Percentiles rank a stretch among this genome's conserved stretches.
Evolutionary conservation across 2,888 invertebrate genomes (phyloP).

Genomic region (Aphodius sticticus): DNA sequence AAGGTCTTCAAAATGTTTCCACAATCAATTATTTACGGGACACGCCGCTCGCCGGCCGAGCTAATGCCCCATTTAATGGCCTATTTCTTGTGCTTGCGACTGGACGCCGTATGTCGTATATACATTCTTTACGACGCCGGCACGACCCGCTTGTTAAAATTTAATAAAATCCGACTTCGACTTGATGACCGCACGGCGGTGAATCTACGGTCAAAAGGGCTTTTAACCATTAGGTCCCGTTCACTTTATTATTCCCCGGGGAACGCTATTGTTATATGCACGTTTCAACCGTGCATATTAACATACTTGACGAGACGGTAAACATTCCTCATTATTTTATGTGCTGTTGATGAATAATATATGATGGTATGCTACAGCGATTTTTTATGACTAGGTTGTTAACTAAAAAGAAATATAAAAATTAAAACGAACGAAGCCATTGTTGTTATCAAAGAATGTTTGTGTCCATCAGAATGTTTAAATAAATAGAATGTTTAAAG

Average conservation of each 20-base stretch:
- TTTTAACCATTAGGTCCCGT: neutral
- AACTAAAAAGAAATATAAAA: no score
- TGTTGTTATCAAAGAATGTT: no score
- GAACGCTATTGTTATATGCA: neutral
- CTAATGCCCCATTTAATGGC: neutral
- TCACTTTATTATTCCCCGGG: neutral
- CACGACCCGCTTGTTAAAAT: neutral
- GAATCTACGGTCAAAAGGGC: neutral
- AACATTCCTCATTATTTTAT: neutral
- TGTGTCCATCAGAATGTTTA: no score
- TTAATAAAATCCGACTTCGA: neutral
- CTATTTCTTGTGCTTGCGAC: neutral
- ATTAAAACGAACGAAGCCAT: no score
- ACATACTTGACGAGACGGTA: neutral
- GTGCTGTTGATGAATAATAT: neutral
- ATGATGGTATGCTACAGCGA: no score
- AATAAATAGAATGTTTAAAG: no score
- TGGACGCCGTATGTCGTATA: neutral
- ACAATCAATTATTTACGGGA: conserved; percentile 4
- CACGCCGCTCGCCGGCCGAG: neutral
- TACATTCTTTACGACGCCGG: neutral
- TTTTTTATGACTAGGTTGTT: no score
- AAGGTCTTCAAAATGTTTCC: conserved; percentile 4
- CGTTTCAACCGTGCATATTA: neutral
- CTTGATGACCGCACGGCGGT: neutral